Conservation (phyloP, 2,888 invertebrate genomes). For the Unio pictorum region DNA sequence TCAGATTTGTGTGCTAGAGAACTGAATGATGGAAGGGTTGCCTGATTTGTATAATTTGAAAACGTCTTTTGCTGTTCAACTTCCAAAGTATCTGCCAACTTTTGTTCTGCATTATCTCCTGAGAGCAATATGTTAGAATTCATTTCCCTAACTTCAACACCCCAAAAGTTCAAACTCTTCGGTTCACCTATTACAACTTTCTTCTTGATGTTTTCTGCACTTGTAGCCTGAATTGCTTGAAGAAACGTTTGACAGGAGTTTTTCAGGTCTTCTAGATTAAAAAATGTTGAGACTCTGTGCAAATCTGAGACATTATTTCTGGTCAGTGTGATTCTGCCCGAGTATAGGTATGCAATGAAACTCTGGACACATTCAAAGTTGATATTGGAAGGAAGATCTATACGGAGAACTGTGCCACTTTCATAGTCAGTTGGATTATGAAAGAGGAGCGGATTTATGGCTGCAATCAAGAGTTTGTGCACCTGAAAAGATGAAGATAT, state of each 20-base stretch:
- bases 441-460: constrained; percentile 29
- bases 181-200: too few species aligned
- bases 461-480: constrained; percentile 44
- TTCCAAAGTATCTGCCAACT: too few species aligned
- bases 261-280: constrained; percentile 25
- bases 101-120: too few species aligned
- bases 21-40: too few species aligned
- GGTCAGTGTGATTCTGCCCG: constrained; percentile 38
- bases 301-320: constrained; percentile 42
- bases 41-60: too few species aligned
- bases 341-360: constrained; percentile 44
- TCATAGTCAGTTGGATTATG: constrained; percentile 16
- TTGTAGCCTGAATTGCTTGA: constrained; percentile 1
- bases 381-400: constrained; percentile 40
- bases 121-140: too few species aligned
- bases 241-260: constrained; percentile 25
- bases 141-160: too few species aligned
- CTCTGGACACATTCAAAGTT: constrained; percentile 31
- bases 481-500: constrained; percentile 30
- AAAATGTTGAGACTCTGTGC: constrained; percentile 33
- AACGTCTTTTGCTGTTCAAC: too few species aligned
- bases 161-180: too few species aligned
- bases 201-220: background rate
- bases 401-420: constrained; percentile 13
- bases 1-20: too few species aligned